A percentile compares a stretch with the other conserved stretches of the same genome.
Conservation (phyloP, 2,113 vertebrate species). For the Apaloderma vittatum region DNA sequence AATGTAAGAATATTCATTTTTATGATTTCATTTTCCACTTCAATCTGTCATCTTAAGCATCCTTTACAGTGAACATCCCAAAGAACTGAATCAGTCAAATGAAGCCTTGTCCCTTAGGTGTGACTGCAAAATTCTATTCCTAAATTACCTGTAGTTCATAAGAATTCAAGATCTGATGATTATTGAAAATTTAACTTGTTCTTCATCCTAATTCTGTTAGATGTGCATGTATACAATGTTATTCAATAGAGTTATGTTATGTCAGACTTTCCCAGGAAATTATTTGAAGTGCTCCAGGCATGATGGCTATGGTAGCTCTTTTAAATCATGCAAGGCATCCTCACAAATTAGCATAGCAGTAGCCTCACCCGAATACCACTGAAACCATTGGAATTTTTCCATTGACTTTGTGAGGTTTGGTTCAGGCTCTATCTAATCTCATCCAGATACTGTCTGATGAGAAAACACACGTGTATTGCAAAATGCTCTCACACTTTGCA, state of each 20-base stretch:
- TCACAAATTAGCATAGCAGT: not conserved
- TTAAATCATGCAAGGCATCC: not conserved
- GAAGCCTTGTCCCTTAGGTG: not conserved
- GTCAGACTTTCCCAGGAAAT: not conserved
- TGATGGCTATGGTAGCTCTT: not conserved
- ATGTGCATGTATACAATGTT: not conserved
- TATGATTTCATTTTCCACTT: not conserved
- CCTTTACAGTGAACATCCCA: conserved; percentile 7
- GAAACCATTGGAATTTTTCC: conserved; percentile 13
- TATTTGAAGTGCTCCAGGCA: not conserved
- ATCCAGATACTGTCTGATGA: conserved; percentile 5
- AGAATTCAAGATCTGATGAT: not conserved
- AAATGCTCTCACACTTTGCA: not conserved
- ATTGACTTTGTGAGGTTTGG: not conserved
- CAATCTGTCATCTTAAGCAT: not conserved
- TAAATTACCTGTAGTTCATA: conserved; percentile 6
- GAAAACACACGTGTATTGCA: not conserved
- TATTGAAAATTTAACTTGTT: not conserved
- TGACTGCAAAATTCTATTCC: not conserved
- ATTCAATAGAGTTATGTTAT: not conserved
- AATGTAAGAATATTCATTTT: not conserved
- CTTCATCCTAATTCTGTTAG: not conserved
- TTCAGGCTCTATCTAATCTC: not conserved
- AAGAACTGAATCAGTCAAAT: conserved; percentile 29
- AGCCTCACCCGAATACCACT: conserved; percentile 6